phyloP scores from a whole-genome alignment of 2,888 invertebrate species.

The Drosophila anomalata region DNA sequence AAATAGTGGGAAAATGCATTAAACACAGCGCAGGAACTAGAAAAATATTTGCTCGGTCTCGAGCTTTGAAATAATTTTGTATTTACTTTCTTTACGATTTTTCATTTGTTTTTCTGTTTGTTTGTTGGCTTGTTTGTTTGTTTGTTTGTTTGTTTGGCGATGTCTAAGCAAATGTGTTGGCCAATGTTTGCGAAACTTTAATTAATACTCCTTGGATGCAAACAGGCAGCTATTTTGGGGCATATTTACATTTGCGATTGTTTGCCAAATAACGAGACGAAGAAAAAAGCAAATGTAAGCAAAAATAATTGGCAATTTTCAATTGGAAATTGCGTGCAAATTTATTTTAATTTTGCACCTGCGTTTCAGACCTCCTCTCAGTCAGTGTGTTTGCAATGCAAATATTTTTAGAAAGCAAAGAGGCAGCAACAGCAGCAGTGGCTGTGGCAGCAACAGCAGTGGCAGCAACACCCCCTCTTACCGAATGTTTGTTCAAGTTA shows the following conservation, averaged over 20 bases:
- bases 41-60: constrained; percentile 22
- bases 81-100: constrained; percentile 51
- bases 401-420: constrained; percentile 66
- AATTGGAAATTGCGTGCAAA: constrained; percentile 75
- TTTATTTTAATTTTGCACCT: constrained; percentile 75
- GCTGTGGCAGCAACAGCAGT: background rate
- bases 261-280: constrained; percentile 14
- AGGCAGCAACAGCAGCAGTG: background rate
- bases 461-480: background rate
- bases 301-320: constrained; percentile 73
- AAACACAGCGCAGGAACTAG: constrained; percentile 30
- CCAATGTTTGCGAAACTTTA: constrained; percentile 60
- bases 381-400: constrained; percentile 60
- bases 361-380: constrained; percentile 36
- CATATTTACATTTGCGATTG: constrained; percentile 14
- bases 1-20: constrained; percentile 60
- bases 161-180: constrained; percentile 57
- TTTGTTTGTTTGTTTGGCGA: constrained; percentile 42
- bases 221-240: constrained; percentile 12
- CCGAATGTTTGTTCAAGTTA: constrained; percentile 65
- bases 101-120: constrained; percentile 33
- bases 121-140: constrained; percentile 34
- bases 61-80: constrained; percentile 24
- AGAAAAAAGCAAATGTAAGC: constrained; percentile 50
- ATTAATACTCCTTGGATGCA: constrained; percentile 55